These are phyloP conservation scores for Rousettus madagascariensis DNA, from an alignment of 2,797 vertebrate genomes.

Conservation along the genomic window DNA sequence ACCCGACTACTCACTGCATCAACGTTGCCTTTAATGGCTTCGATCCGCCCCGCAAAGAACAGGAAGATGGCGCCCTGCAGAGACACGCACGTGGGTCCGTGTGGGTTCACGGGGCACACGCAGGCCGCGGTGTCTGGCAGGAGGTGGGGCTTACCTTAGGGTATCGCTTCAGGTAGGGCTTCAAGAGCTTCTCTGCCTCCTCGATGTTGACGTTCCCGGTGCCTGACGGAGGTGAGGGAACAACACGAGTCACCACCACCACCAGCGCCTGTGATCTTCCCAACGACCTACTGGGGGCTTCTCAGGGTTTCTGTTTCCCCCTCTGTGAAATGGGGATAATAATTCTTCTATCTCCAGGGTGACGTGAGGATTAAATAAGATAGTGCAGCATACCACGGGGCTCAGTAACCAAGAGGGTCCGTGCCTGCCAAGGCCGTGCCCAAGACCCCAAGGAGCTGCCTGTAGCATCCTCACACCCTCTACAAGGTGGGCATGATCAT, in stretches of 20 bases:
- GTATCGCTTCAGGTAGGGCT: constrained; percentile 94
- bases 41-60: constrained; percentile 98
- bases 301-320: background rate
- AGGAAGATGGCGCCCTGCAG: constrained; percentile 97
- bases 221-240: constrained; percentile 82
- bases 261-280: background rate
- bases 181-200: constrained; percentile 94
- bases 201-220: constrained; percentile 95
- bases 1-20: constrained; percentile 90
- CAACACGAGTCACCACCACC: background rate
- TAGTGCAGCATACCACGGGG: background rate
- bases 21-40: constrained; percentile 97
- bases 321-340: background rate
- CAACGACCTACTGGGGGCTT: background rate
- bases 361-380: background rate
- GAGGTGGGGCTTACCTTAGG: constrained; percentile 89
- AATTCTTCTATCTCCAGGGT: background rate
- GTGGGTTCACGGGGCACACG: background rate
- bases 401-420: background rate
- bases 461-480: background rate
- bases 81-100: background rate
- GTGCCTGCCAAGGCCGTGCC: background rate
- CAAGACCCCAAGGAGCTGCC: background rate
- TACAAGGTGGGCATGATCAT: background rate
- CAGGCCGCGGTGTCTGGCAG: background rate